A percentile compares a stretch with the other conserved stretches of the same genome.
Evolutionary conservation across 1,140 invertebrate genomes (phyloP).

Genomic region (Antheraea pernyi): DNA sequence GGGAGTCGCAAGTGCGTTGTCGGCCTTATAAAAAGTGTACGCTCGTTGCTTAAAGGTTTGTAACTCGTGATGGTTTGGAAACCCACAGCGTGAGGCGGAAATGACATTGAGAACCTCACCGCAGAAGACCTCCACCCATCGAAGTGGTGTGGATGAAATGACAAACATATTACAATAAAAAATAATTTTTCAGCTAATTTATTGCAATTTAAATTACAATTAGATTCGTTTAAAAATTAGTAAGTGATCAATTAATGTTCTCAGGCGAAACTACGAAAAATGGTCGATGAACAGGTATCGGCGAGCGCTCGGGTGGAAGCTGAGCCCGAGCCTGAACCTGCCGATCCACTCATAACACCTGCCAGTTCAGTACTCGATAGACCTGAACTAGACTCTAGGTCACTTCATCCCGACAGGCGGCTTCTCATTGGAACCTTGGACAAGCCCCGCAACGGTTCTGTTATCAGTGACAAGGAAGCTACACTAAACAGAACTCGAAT

Average conservation of each 20-base stretch:
- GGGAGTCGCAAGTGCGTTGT: too few species aligned
- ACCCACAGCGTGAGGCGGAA: too few species aligned
- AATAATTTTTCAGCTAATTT: too few species aligned
- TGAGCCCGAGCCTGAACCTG: slow-evolving; percentile 71
- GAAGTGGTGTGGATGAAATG: too few species aligned
- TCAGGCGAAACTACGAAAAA: slow-evolving; percentile 79
- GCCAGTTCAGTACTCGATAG: slow-evolving; percentile 63
- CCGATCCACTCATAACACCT: slow-evolving; percentile 76
- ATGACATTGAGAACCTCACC: too few species aligned
- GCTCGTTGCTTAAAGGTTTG: too few species aligned
- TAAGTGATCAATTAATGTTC: background rate
- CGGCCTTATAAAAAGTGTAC: too few species aligned
- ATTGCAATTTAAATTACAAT: too few species aligned
- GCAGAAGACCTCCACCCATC: too few species aligned
- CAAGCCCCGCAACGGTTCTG: slow-evolving; percentile 58
- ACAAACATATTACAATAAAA: too few species aligned
- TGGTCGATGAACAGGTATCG: slow-evolving; percentile 78
- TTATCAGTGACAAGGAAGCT: slow-evolving; percentile 64
- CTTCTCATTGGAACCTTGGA: slow-evolving; percentile 71
- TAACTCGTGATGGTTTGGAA: too few species aligned
- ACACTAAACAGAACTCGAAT: slow-evolving; percentile 66
- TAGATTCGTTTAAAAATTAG: background rate
- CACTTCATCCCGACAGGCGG: slow-evolving; percentile 61
- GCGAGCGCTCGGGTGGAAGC: slow-evolving; percentile 66
- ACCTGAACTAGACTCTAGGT: slow-evolving; percentile 53